A percentile compares a stretch with the other conserved stretches of the same genome.
Evolutionary conservation across 2,797 vertebrate genomes (phyloP).

Genomic region (Danio aesculapii): DNA sequence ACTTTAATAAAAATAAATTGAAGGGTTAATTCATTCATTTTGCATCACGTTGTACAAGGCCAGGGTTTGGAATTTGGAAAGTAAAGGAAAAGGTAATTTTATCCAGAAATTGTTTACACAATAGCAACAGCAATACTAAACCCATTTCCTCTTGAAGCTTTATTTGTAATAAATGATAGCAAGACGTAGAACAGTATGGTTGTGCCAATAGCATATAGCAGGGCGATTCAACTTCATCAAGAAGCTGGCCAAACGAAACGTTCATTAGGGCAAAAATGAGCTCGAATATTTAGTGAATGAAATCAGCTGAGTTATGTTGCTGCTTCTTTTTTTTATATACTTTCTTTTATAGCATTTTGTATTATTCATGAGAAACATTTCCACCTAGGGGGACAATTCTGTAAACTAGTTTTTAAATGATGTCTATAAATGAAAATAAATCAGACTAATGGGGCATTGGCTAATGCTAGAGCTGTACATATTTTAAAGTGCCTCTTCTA

Average conservation of each 20-base stretch:
- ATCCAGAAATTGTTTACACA: constrained; percentile 31
- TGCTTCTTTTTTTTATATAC: background rate
- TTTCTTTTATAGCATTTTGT: background rate
- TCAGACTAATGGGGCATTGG: background rate
- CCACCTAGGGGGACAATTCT: too few relatives aligned
- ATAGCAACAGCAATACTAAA: constrained; percentile 3
- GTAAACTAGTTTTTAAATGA: background rate
- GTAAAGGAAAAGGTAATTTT: constrained; percentile 12
- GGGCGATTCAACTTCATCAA: constrained; percentile 7
- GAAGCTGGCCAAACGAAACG: constrained; percentile 2
- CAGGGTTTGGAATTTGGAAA: constrained; percentile 14
- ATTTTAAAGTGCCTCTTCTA: background rate
- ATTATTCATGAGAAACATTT: background rate
- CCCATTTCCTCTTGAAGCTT: constrained; percentile 7
- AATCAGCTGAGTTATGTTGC: constrained; percentile 1
- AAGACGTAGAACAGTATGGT: background rate
- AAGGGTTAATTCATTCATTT: background rate
- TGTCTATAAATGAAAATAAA: background rate
- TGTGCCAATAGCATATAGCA: background rate
- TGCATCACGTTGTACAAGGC: background rate
- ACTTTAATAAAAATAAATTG: background rate
- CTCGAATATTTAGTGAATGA: constrained; percentile 4
- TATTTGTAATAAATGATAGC: constrained; percentile 14
- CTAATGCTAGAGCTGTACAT: background rate
- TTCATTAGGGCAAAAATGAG: background rate